These are phyloP conservation scores for Micoletzkya japonica DNA, from an alignment of 2,888 invertebrate genomes.

Conservation along the genomic window DNA sequence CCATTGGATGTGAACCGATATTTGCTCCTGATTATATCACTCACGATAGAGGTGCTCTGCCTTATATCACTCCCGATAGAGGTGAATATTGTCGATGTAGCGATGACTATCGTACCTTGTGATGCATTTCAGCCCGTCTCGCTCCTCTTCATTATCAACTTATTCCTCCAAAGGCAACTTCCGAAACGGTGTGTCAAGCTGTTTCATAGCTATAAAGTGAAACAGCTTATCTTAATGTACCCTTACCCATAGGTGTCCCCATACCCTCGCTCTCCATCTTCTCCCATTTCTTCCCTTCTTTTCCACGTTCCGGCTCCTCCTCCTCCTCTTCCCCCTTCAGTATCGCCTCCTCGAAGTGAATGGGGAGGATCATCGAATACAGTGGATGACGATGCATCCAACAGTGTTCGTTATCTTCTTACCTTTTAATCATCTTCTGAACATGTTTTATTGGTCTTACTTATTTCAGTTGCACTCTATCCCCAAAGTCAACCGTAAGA, in stretches of 20 bases:
- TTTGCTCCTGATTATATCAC: constrained; percentile 24
- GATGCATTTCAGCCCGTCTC: constrained; percentile 5
- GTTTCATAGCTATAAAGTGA: background rate
- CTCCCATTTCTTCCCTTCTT: background rate
- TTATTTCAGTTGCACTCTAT: constrained; percentile 23
- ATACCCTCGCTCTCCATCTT: constrained; percentile 2
- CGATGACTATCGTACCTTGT: background rate
- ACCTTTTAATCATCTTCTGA: too few species aligned
- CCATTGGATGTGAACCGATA: constrained; percentile 26
- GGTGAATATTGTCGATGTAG: background rate
- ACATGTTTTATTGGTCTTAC: background rate
- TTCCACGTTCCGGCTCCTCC: background rate
- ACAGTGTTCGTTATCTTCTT: background rate
- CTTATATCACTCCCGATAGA: constrained; percentile 16
- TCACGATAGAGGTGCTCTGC: constrained; percentile 9
- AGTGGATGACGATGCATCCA: background rate
- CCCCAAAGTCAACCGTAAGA: constrained; percentile 24
- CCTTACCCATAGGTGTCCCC: constrained; percentile 27
- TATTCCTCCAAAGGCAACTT: constrained; percentile 17
- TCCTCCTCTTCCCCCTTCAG: background rate
- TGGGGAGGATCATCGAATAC: constrained; percentile 17
- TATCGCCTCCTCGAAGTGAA: background rate
- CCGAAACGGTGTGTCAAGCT: background rate
- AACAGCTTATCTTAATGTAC: background rate
- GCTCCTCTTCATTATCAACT: constrained; percentile 19